These are phyloP conservation scores for Darevskia nairensis DNA, from an alignment of 2,797 vertebrate species.

Conservation along the genomic window DNA sequence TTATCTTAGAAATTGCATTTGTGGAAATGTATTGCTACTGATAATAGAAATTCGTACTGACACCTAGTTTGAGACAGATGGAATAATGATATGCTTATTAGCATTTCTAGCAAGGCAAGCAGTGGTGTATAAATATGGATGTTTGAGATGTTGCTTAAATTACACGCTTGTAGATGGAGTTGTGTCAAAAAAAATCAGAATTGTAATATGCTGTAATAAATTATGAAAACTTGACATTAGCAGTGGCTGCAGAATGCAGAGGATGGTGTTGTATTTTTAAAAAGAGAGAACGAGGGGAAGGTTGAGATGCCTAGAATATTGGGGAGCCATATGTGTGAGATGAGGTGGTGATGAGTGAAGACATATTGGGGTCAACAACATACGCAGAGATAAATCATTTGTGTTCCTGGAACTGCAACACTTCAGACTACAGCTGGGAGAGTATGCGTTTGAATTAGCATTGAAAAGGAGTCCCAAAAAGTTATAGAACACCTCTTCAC, in stretches of 20 bases:
- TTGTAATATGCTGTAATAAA: conserved; percentile 3
- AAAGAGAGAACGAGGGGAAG: not conserved
- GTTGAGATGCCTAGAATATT: not conserved
- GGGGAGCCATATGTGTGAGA: not conserved
- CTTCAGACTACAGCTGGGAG: not conserved
- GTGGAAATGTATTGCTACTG: conserved; percentile 3
- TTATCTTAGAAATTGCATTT: not conserved
- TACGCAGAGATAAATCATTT: not conserved
- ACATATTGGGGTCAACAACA: not conserved
- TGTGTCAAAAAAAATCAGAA: conserved; percentile 19
- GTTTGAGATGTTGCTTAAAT: conserved; percentile 12
- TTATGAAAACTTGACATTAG: not conserved
- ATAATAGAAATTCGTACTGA: conserved; percentile 29
- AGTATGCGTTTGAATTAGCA: not conserved
- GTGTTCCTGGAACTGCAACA: not conserved
- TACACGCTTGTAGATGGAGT: not conserved
- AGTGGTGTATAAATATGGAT: conserved; percentile 34
- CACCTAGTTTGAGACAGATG: conserved; percentile 19
- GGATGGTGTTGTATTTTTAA: not conserved
- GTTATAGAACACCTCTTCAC: not conserved
- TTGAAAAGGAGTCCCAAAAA: too few species aligned
- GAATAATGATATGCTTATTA: conserved; percentile 24
- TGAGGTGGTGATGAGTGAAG: not conserved
- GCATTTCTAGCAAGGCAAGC: conserved; percentile 1
- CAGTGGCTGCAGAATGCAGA: not conserved